Base-by-base conservation (phyloP, 2,888 invertebrate genomes). In the Tenthredo livida region DNA sequence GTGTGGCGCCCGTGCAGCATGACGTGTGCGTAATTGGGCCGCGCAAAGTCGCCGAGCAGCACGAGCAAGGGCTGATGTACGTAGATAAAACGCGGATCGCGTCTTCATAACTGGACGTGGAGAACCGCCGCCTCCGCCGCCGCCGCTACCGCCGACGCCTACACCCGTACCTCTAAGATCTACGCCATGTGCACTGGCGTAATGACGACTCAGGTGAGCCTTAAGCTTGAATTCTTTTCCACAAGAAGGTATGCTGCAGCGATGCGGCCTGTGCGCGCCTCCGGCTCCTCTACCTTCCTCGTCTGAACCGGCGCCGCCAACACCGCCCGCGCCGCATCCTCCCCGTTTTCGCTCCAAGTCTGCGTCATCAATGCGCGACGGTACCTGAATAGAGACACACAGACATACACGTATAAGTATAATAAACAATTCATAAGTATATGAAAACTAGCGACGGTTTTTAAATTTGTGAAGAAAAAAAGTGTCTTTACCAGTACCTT, bases 21-120 rank as follows among this genome's bases (percentile, higher is more conserved):
- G 98, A 29, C 97, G 94, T 6, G 98, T 97, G 90, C 97, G 96
- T 90, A 97, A 95, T 90, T 98, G 96, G 89, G 97, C 96, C 89
- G 97, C 96, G 93, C 98, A 98, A 87, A 98, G 95, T 87, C 98
- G 95, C 86, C 99, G 96, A 84, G 98, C 98, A 87, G 98, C 96
- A 89, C 98, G 96, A 86, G 98, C 98, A 92, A 98, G 95, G 86
- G 98, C 97, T 91, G 98, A 98, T 84, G 98, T 98, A 93, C 97
- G 97, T 92, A 99, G 95, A 95, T 98, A 98, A 95, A 99, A 99
- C 86, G 99, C 98, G 89, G 98, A 98, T 91, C 99, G 96, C 84
- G 99, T 99, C 95, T 99, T 99, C 98, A 98, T 98, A 73, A 99
- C 98, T 84, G 99, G 98, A 85, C 98, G 95, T 86, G 98, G 97